A percentile compares a stretch with the other conserved stretches of the same genome.
phyloP scores from a whole-genome alignment of 2,797 vertebrate genomes.

The Selene dorsalis region DNA sequence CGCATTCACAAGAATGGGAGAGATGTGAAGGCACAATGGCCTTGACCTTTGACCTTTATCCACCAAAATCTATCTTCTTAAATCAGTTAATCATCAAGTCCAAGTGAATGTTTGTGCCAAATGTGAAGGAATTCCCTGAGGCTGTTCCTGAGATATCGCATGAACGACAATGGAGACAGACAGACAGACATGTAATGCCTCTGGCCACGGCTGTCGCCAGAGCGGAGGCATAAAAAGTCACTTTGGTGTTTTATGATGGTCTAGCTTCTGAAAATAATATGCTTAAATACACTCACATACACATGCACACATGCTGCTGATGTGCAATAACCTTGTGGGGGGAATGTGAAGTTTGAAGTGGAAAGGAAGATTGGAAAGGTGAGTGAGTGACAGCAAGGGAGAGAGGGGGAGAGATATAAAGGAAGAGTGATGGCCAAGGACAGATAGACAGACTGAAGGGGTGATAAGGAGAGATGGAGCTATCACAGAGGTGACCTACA shows the following conservation, averaged over 20 bases:
- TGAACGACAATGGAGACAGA: neutral
- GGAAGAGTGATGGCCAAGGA: conserved; percentile 74
- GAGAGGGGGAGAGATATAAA: conserved; percentile 60
- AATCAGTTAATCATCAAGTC: neutral
- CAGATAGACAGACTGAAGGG: conserved; percentile 74
- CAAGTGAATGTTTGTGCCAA: neutral
- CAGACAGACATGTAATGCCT: neutral
- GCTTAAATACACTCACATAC: conserved; percentile 25
- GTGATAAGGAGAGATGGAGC: conserved; percentile 77
- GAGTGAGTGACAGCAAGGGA: conserved; percentile 70
- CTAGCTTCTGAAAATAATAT: conserved; percentile 54
- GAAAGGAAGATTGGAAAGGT: conserved; percentile 73
- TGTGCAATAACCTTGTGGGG: conserved; percentile 75
- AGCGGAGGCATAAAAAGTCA: conserved; percentile 22
- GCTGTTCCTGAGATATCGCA: neutral
- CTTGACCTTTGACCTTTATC: neutral
- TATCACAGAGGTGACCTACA: conserved; percentile 78
- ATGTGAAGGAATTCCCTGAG: neutral
- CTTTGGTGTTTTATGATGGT: conserved; percentile 59
- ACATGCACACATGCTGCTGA: conserved; percentile 45
- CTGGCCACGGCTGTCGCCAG: neutral
- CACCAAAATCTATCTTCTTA: neutral
- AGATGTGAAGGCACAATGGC: neutral
- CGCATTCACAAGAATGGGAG: neutral
- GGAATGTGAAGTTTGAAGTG: conserved; percentile 70